phyloP scores from a whole-genome alignment of 2,888 invertebrate genomes.

The Eulithis prunata region DNA sequence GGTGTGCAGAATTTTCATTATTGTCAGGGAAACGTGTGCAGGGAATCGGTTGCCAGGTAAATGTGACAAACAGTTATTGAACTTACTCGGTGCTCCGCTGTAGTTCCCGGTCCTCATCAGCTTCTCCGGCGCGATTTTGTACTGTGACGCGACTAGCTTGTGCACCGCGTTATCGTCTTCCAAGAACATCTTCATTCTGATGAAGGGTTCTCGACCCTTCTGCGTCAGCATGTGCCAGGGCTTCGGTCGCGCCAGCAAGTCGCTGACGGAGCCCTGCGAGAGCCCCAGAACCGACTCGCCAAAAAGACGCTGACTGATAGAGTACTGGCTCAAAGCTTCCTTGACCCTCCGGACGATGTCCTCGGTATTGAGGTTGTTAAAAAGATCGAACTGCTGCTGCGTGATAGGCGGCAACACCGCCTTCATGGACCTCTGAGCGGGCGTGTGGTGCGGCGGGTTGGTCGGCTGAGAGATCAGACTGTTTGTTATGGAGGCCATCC shows the following conservation, averaged over 20 bases:
- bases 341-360: slow-evolving; percentile 98
- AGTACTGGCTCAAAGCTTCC: slow-evolving; percentile 97
- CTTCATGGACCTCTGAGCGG: slow-evolving; percentile 95
- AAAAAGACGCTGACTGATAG: slow-evolving; percentile 98
- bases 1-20: slow-evolving; percentile 11
- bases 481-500: slow-evolving; percentile 99
- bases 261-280: slow-evolving; percentile 98
- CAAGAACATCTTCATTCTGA: slow-evolving; percentile 98
- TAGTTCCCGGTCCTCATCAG: slow-evolving; percentile 98
- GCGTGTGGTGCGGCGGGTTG: slow-evolving; percentile 92
- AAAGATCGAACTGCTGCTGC: slow-evolving; percentile 99
- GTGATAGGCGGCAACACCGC: slow-evolving; percentile 99
- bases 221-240: slow-evolving; percentile 99
- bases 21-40: slow-evolving; percentile 3
- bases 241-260: slow-evolving; percentile 97
- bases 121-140: slow-evolving; percentile 99
- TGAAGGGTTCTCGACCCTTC: slow-evolving; percentile 98
- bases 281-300: slow-evolving; percentile 99
- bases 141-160: slow-evolving; percentile 97
- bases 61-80: slow-evolving; percentile 42
- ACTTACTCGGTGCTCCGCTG: slow-evolving; percentile 92
- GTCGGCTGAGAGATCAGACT: slow-evolving; percentile 96
- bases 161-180: slow-evolving; percentile 98
- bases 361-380: slow-evolving; percentile 98
- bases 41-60: not conserved